Evolutionary conservation across 2,113 vertebrate genomes (phyloP).

Genomic region (Phaetusa simplex): DNA sequence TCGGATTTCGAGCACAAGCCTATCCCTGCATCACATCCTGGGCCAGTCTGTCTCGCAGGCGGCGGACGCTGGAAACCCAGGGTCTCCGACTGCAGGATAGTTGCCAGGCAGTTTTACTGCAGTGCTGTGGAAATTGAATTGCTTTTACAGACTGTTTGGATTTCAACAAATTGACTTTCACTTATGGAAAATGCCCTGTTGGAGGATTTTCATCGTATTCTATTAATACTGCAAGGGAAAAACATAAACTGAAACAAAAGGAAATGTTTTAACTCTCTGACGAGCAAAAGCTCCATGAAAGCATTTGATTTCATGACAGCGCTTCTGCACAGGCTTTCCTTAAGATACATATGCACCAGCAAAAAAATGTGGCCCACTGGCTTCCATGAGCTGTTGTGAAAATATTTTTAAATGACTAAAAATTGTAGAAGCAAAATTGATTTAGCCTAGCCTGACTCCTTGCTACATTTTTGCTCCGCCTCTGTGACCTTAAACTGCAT

Average conservation of each 20-base stretch:
- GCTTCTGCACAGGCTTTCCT: background rate
- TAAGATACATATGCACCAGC: background rate
- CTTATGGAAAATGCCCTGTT: background rate
- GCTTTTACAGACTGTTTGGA: background rate
- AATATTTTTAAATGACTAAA: background rate
- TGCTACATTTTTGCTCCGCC: background rate
- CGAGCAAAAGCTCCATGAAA: background rate
- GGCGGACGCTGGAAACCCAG: background rate
- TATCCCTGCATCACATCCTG: background rate
- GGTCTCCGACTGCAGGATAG: background rate
- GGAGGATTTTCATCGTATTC: background rate
- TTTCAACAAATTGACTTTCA: background rate
- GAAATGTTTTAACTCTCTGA: background rate
- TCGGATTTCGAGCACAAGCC: background rate
- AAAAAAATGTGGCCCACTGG: background rate
- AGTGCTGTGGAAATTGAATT: background rate
- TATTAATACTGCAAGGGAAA: background rate
- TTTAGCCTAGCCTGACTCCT: background rate
- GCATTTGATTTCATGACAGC: background rate
- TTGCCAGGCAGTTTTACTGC: background rate
- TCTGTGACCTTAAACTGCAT: background rate
- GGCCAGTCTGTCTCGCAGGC: background rate
- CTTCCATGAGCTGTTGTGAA: background rate
- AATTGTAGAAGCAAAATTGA: background rate
- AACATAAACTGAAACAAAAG: background rate